Base-by-base conservation (phyloP, 2,888 invertebrate species). In the Ceraclea dissimilis region DNA sequence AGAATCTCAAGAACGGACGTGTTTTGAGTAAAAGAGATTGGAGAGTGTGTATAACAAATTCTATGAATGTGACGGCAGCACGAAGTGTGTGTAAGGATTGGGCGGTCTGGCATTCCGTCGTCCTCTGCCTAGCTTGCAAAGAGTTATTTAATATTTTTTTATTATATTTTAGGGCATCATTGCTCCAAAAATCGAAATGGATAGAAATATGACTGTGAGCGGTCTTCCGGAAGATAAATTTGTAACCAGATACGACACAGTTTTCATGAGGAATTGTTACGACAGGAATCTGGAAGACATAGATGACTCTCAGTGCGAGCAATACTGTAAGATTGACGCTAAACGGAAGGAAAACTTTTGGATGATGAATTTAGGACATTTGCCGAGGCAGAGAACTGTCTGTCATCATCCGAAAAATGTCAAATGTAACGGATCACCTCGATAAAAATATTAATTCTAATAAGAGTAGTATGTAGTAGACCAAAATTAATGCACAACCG, bases 151-250 rank as follows among this genome's bases (percentile, higher is more conserved):
- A 26, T 26, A 26, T 26, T 26, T 26, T 26, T 26, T 26, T 26
- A 6, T 26, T 26, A 26, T 26, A 19, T 66, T 68, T 10, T 64
- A 85, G 85, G 86, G 87, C 49, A 85, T 85, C 46, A 72, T 86
- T 48, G 80, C 84, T 1, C 87, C 87, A 0, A 87, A 86, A 73
- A 81, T 86, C 56, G 85, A 86, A 70, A 74, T 86, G 55, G 78
- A 81, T 2, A 85, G 85, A 1, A 84, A 80, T 66, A 83, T 47
- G 47, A 13, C 2, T 10, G 18, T 47, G 5, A 19, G 11, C 4
- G 47, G 47, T 20, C 10, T 47, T 6, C 47, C 47, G 8, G 47
- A 47, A 4, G 39, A 16, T 5, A 81, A 39, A n/a, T 39, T 39
- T 39, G 13, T 16, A 8, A 39, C 39, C 13, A 13, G 39, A 39